A percentile compares a stretch with the other conserved stretches of the same genome.
phyloP scores from a whole-genome alignment of 2,113 vertebrate genomes.

The Dasyornis broadbenti region DNA sequence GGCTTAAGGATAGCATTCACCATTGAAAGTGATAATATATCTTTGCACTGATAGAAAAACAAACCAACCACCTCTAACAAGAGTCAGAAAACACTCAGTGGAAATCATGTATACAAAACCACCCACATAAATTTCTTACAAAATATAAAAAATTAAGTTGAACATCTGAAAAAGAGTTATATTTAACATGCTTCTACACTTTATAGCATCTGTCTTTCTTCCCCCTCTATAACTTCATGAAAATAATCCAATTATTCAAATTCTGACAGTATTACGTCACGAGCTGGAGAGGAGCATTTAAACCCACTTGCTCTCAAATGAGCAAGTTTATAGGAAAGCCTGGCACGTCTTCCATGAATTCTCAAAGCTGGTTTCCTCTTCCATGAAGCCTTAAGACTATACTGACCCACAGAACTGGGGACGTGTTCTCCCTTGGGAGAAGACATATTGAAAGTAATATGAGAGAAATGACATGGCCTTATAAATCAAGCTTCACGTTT shows the following conservation, averaged over 20 bases:
- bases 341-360: background rate
- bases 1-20: background rate
- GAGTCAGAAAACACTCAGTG: background rate
- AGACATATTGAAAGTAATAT: background rate
- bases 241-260: background rate
- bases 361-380: background rate
- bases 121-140: background rate
- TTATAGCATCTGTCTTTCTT: accelerated
- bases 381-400: background rate
- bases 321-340: background rate
- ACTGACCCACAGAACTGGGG: background rate
- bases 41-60: background rate
- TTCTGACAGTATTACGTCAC: background rate
- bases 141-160: background rate
- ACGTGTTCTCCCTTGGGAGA: background rate
- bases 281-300: background rate
- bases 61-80: background rate
- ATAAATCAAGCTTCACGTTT: background rate
- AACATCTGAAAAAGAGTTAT: background rate
- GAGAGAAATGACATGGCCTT: background rate
- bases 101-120: background rate
- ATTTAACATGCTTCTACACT: background rate
- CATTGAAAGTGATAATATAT: background rate
- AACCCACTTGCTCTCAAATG: background rate
- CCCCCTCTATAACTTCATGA: background rate